phyloP scores from a whole-genome alignment of 2,888 invertebrate genomes.

The Phaonia tiefii region DNA sequence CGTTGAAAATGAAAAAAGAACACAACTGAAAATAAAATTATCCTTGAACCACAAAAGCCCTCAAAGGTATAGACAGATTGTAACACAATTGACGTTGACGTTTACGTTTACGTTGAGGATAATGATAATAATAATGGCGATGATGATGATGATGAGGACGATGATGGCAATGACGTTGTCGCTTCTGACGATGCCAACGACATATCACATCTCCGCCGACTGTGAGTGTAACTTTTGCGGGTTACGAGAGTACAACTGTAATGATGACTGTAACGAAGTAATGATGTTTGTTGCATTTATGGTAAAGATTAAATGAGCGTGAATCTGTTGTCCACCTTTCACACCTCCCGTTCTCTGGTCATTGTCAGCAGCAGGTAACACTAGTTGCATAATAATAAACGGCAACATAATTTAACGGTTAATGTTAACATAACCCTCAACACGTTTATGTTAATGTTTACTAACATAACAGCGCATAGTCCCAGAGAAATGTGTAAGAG shows the following conservation, averaged over 20 bases:
- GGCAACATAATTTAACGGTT: not conserved
- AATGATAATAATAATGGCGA: constrained; percentile 37
- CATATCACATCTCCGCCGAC: not conserved
- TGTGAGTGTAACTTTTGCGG: constrained; percentile 5
- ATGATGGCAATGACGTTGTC: not conserved
- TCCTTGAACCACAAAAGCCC: constrained; percentile 56
- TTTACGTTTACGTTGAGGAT: constrained; percentile 43
- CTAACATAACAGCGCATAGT: constrained; percentile 46
- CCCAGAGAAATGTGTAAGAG: too few species aligned
- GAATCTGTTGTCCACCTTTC: too few species aligned
- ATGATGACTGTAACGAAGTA: not conserved
- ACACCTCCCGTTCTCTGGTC: not conserved
- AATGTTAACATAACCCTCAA: constrained; percentile 11
- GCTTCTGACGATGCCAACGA: not conserved
- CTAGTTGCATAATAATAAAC: constrained; percentile 59
- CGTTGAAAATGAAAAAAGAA: constrained; percentile 44
- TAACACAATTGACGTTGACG: constrained; percentile 32
- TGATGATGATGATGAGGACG: constrained; percentile 1
- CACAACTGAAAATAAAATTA: too few species aligned
- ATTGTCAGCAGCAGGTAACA: constrained; percentile 21
- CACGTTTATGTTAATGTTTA: too few species aligned
- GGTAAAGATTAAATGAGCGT: constrained; percentile 9
- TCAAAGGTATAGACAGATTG: constrained; percentile 45
- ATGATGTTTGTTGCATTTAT: constrained; percentile 11
- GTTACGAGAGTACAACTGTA: constrained; percentile 1